Evolutionary conservation across 1,140 invertebrate genomes (phyloP).

Genomic region (Tribolium madens): DNA sequence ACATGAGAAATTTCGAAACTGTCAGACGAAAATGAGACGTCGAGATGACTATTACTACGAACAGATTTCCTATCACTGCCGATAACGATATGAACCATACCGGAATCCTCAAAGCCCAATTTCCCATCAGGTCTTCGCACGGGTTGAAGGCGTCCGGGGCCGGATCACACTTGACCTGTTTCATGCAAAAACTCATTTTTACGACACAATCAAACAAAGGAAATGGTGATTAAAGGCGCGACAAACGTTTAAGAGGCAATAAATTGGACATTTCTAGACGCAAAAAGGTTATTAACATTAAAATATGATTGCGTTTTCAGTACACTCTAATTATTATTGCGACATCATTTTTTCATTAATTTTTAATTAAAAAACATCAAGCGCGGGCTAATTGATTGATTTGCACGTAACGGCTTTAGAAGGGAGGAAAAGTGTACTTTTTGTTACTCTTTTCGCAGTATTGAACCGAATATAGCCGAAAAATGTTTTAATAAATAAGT

Average conservation of each 20-base stretch:
- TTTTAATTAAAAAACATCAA: background rate
- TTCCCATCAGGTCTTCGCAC: conserved; percentile 93
- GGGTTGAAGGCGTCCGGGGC: conserved; percentile 88
- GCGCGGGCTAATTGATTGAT: background rate
- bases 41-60: conserved; percentile 83
- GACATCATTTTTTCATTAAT: background rate
- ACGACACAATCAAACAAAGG: background rate
- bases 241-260: background rate
- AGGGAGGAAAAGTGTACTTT: too few species aligned
- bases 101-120: conserved; percentile 78
- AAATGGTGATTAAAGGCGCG: background rate
- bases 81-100: conserved; percentile 82
- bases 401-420: too few species aligned
- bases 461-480: too few species aligned
- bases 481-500: too few species aligned
- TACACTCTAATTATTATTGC: background rate
- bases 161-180: conserved; percentile 78
- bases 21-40: conserved; percentile 71
- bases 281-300: background rate
- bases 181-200: conserved; percentile 10
- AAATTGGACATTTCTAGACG: background rate
- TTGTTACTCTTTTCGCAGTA: too few species aligned
- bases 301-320: background rate
- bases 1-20: conserved; percentile 88
- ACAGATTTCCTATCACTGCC: conserved; percentile 83